phyloP scores from a whole-genome alignment of 1,140 invertebrate species.

The Orussus abietinus region DNA sequence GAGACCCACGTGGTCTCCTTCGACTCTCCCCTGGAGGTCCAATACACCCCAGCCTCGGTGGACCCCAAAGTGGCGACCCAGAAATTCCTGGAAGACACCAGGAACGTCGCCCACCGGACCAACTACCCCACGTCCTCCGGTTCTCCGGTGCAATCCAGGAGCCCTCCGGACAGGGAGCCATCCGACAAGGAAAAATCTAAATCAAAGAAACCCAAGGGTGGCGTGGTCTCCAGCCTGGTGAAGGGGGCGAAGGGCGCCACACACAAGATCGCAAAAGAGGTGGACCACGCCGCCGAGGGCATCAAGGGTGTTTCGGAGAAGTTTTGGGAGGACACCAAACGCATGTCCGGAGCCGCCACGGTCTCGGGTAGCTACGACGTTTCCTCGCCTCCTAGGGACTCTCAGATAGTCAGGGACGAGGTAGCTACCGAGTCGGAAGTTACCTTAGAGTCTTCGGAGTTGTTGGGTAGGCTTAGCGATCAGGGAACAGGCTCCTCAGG shows the following conservation, averaged over 20 bases:
- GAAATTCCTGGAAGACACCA: slow-evolving; percentile 23
- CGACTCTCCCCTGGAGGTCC: no score
- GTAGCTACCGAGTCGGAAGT: slow-evolving; percentile 23
- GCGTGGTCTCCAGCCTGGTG: slow-evolving; percentile 30
- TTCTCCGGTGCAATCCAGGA: background rate
- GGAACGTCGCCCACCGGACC: slow-evolving; percentile 9
- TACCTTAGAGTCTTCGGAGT: slow-evolving; percentile 27
- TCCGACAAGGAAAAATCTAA: slow-evolving; percentile 16
- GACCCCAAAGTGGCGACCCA: slow-evolving; percentile 21
- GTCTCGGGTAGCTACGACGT: slow-evolving; percentile 32
- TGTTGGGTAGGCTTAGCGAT: slow-evolving; percentile 16
- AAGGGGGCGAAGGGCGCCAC: slow-evolving; percentile 40
- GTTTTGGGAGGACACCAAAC: slow-evolving; percentile 45
- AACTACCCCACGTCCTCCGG: background rate
- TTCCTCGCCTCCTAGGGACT: slow-evolving; percentile 18
- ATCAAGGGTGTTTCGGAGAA: slow-evolving; percentile 35
- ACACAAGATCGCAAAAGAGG: slow-evolving; percentile 49
- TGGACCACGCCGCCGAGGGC: slow-evolving; percentile 35
- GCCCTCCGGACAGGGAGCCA: slow-evolving; percentile 18
- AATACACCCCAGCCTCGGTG: slow-evolving; percentile 11
- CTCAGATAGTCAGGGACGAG: slow-evolving; percentile 18
- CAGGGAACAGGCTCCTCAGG: slow-evolving; percentile 14
- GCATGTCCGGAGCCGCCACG: slow-evolving; percentile 34
- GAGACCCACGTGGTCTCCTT: background rate
- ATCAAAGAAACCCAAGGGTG: slow-evolving; percentile 25